Evolutionary conservation across 2,888 invertebrate genomes (phyloP), one percentile per base, ranked within the genome.

Genomic region (Nipponacmea schrenckii): DNA sequence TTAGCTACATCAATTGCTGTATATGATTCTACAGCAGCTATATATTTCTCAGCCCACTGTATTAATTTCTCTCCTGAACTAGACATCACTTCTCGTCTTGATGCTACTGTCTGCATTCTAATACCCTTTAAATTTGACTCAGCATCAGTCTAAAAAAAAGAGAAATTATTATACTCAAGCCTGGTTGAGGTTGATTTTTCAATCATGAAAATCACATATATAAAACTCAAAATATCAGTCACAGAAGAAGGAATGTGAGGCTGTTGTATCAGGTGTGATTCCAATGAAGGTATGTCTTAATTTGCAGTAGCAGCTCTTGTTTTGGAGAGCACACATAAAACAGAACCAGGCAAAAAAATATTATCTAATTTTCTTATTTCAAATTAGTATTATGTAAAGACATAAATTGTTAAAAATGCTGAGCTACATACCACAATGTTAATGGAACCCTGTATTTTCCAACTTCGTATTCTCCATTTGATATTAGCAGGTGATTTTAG

Each of bases 401-500:
- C 10, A 5, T 39, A 39, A 39, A 39, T 10, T 39, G 3, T 39
- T 8, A 10, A 39, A 39, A 39, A 8, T 39, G 8, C 1, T 39
- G 39, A 10, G 10, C 7, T 39, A 85, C 86, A 80, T 80, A 89
- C 89, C 80, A 88, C 85, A 72, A 89, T 84, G 66, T 85, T 82
- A 46, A 89, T 82, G 69, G 79, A 81, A 46, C 88, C 89, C 44
- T 85, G 79, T 26, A 88, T 78, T 62, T 84, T 82, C 24, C 80
- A 79, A 1, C 87, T 85, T 65, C 83, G 83, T 64, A 89, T 81
- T 44, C 80, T 79, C 89, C 89, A 89, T 7, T 77, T 79, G 65
- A 89, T 81, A 56, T 81, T 79, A n/a, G 79, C 78, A 20, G 85
- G 84, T n/a, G 88, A 84, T 74, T 88, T 88, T 48, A 89, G 82